Conservation (phyloP, 1,140 invertebrate species). For the Zaprionus taronus region DNA sequence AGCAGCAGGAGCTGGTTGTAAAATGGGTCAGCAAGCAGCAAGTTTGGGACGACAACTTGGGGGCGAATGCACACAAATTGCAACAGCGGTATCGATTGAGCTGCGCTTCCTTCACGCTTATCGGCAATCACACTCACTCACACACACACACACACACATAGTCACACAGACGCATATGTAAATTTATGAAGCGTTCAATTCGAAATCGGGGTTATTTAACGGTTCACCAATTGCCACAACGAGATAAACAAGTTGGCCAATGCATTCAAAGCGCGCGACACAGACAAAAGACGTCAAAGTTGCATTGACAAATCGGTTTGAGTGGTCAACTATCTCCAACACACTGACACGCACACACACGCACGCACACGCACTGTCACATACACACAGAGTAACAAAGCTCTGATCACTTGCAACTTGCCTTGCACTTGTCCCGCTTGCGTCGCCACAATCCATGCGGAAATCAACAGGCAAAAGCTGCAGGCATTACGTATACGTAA, state of each 20-base stretch:
- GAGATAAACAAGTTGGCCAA: slow-evolving; percentile 45
- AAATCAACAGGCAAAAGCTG: slow-evolving; percentile 11
- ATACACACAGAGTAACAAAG: not conserved
- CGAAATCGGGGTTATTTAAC: slow-evolving; percentile 83
- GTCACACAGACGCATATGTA: slow-evolving; percentile 17
- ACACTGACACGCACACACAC: slow-evolving; percentile 11
- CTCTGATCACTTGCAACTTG: slow-evolving; percentile 46
- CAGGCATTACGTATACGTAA: slow-evolving; percentile 16
- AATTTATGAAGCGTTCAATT: slow-evolving; percentile 54
- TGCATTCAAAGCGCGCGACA: slow-evolving; percentile 26
- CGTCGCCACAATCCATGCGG: slow-evolving; percentile 25
- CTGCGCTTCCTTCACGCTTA: not conserved
- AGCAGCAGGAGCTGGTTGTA: slow-evolving; percentile 23
- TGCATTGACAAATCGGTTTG: slow-evolving; percentile 52
- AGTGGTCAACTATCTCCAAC: slow-evolving; percentile 46
- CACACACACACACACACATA: not conserved
- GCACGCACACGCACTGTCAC: slow-evolving; percentile 18
- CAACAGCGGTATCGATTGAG: not conserved
- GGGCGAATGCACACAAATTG: not conserved
- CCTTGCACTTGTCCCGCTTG: slow-evolving; percentile 67
- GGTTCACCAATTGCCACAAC: slow-evolving; percentile 54
- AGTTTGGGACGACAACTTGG: slow-evolving; percentile 15
- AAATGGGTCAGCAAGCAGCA: slow-evolving; percentile 42
- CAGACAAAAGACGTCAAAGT: slow-evolving; percentile 62
- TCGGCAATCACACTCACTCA: not conserved